Base-by-base conservation (phyloP, 2,113 vertebrate genomes). In the Mastomys natalensis region DNA sequence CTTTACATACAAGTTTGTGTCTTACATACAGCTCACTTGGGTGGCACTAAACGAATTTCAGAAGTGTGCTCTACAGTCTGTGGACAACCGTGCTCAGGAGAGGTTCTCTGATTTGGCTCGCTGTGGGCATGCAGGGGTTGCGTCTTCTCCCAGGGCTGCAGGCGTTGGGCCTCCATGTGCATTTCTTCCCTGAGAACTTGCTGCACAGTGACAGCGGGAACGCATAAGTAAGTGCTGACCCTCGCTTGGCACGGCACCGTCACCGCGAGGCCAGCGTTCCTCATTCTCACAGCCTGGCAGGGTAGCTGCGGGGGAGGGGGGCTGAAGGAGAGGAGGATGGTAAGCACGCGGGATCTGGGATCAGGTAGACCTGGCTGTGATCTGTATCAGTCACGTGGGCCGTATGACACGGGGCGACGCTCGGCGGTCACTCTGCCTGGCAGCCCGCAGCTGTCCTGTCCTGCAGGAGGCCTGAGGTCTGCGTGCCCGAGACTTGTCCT, bases 241-340 rank as follows among this genome's bases (percentile, higher is more conserved):
- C 24, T 11, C 0, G 0, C 16, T 66, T 2, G 8, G 24, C 29
- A 11, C 5, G 0, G n/a, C n/a, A n/a, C n/a, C n/a, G n/a, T n/a
- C n/a, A n/a, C n/a, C n/a, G n/a, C n/a, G n/a, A n/a, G n/a, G 17
- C 13, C 26, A 1, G 37, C 10, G 51, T 1, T 19, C 12, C 51
- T 72, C 2, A 9, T 60, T 43, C 19, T 55, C 17, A 1, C 9
- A 31, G 43, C n/a, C 16, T n/a, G 0, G 15, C 26, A 6, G 62
- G 10, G 29, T 0, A 0, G 16, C 85, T 3, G 51, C 51, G 51
- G 51, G 45, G 17, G 6, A 22, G 19, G 58, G 21, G 58, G 58
- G 12, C 7, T 2, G 62, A 11, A 11, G 51, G 51, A 51, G 51
- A 51, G 7, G 62, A 21, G 31, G 1, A 62, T 0, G 5, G n/a